These are phyloP conservation scores for Pagrus major DNA, from an alignment of 2,113 vertebrate genomes.

Conservation along the genomic window DNA sequence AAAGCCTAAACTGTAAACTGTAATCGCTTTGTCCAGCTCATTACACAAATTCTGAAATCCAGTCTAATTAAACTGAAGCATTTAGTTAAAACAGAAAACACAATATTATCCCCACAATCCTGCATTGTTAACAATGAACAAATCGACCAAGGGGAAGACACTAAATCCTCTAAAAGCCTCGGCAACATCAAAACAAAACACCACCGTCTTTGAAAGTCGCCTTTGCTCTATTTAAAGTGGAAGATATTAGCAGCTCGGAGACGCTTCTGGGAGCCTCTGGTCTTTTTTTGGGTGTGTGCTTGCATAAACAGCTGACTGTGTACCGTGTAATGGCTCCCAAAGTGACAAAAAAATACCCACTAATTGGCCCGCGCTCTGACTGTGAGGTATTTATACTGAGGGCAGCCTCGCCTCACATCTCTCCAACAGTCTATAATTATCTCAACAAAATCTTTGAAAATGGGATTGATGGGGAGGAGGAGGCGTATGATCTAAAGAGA, in stretches of 20 bases:
- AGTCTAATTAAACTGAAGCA: constrained; percentile 29
- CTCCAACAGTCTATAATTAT: constrained; percentile 19
- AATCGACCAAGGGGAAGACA: background rate
- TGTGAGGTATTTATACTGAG: constrained; percentile 23
- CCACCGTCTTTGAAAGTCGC: background rate
- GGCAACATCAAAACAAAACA: constrained; percentile 2
- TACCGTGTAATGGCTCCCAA: constrained; percentile 19
- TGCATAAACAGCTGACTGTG: constrained; percentile 48
- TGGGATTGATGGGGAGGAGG: background rate
- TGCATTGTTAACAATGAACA: background rate
- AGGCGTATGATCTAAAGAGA: background rate
- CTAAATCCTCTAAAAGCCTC: constrained; percentile 3
- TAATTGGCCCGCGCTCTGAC: constrained; percentile 57
- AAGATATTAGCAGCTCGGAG: background rate
- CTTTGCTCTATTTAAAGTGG: constrained; percentile 10
- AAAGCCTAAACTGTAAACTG: background rate
- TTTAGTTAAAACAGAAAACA: constrained; percentile 8
- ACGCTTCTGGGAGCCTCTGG: background rate
- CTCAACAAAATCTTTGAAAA: background rate
- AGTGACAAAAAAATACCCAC: constrained; percentile 32
- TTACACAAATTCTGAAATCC: constrained; percentile 15
- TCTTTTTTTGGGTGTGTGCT: constrained; percentile 8
- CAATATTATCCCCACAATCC: background rate
- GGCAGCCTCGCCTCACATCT: background rate
- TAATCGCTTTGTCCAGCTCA: constrained; percentile 12